Evolutionary conservation across 2,113 vertebrate genomes (phyloP), one percentile per base, ranked within the genome.

Genomic region (Taxidea taxus): DNA sequence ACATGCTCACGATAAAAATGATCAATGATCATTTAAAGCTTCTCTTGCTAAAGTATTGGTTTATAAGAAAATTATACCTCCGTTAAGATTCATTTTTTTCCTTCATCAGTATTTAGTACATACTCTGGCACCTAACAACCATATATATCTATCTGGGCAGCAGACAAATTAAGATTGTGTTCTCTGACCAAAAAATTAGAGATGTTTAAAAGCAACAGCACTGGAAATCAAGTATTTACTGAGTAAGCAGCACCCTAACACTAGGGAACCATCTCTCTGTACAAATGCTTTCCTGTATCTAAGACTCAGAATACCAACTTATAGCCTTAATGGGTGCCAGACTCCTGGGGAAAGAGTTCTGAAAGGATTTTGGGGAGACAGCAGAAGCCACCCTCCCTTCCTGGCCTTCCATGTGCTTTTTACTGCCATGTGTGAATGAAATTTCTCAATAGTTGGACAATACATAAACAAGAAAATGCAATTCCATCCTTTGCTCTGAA

Each of bases 1-100:
- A 92, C 56, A 78, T 92, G 92, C 94, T 85, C 78, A 95, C 44
- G 58, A 97, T 64, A 95, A 92, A 97, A 95, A 66, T 85, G 95
- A 93, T 91, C 90, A 80, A 80, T 94, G 44, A 81, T 92, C 74
- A 89, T 62, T 96, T 92, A 87, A 91, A 93, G 44, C 47, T 95
- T 94, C 60, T 77, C 12, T 90, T 75, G 83, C 49, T 81, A 72
- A 90, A 95, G 39, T 68, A 72, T 9, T 72, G 11, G 64, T 34
- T 96, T 85, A 83, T 81, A 68, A 90, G 90, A 87, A 96, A 84
- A 93, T 60, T 31, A 89, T 2, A 70, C 34, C 13, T 82, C 66
- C 56, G 75, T 60, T 89, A 93, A 93, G 64, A 72, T 77, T 70
- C 80, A 60, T 81, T 31, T 75, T 93, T 27, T 70, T 42, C 47